Percentiles rank a stretch among this genome's conserved stretches.
Evolutionary conservation across 1,140 invertebrate genomes (phyloP).

Genomic region (Drosophila eugracilis): DNA sequence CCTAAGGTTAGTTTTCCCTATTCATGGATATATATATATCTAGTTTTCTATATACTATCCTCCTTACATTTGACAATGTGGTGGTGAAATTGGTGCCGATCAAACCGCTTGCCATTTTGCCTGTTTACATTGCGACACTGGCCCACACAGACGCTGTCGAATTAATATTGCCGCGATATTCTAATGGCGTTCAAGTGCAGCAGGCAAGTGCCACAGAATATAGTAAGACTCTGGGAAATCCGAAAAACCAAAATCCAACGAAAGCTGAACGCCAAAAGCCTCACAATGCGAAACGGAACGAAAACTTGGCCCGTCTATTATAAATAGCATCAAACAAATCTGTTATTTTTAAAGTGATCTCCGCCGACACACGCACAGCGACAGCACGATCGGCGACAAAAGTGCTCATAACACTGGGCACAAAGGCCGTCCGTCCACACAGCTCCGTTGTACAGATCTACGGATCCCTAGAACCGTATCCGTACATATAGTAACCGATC

Average conservation of each 20-base stretch:
- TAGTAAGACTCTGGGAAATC: slow-evolving; percentile 43
- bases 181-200: slow-evolving; percentile 64
- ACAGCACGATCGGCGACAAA: slow-evolving; percentile 48
- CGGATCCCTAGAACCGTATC: background rate
- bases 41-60: background rate
- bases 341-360: slow-evolving; percentile 80
- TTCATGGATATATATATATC: background rate
- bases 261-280: slow-evolving; percentile 44
- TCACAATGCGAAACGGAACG: slow-evolving; percentile 48
- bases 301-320: slow-evolving; percentile 79
- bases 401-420: slow-evolving; percentile 49
- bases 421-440: slow-evolving; percentile 37
- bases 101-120: slow-evolving; percentile 69
- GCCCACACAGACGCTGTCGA: slow-evolving; percentile 41
- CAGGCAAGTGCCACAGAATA: slow-evolving; percentile 26
- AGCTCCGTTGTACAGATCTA: slow-evolving; percentile 6
- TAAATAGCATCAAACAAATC: slow-evolving; percentile 83
- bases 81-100: slow-evolving; percentile 75
- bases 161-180: slow-evolving; percentile 46
- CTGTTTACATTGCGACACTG: slow-evolving; percentile 70
- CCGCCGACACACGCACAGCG: slow-evolving; percentile 58
- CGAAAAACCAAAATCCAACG: slow-evolving; percentile 14
- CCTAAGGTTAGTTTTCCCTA: background rate
- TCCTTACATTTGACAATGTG: slow-evolving; percentile 73
- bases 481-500: slow-evolving; percentile 11